A percentile compares a stretch with the other conserved stretches of the same genome.
Conservation (phyloP, 1,140 invertebrate genomes). For the Penaeus indicus region DNA sequence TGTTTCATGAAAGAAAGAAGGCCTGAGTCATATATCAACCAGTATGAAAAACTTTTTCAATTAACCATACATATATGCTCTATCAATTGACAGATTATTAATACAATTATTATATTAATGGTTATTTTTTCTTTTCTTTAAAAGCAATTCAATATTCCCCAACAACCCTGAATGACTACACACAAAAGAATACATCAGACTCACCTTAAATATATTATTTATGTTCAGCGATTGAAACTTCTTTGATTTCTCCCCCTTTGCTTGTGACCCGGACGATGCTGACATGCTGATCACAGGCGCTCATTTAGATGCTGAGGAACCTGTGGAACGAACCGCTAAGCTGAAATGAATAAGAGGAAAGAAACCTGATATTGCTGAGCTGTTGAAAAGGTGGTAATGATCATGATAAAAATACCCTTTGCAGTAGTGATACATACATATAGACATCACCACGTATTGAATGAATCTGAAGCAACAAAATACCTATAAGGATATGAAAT, state of each 20-base stretch:
- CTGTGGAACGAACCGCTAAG: conserved; percentile 83
- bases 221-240: conserved; percentile 97
- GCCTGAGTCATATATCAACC: too few relatives aligned
- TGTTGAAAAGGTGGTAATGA: not conserved
- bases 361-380: conserved; percentile 73
- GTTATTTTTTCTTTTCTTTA: too few relatives aligned
- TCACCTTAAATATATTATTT: conserved; percentile 94
- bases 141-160: too few relatives aligned
- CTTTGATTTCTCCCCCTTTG: conserved; percentile 94
- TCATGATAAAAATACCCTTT: too few relatives aligned
- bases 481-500: too few relatives aligned
- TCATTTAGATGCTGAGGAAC: conserved; percentile 83
- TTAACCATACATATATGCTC: too few relatives aligned
- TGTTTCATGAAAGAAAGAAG: not conserved
- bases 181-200: conserved; percentile 69
- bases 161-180: too few relatives aligned
- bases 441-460: too few relatives aligned
- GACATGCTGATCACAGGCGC: conserved; percentile 89
- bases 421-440: too few relatives aligned
- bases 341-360: conserved; percentile 71
- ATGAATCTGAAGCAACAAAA: too few relatives aligned
- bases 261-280: conserved; percentile 84
- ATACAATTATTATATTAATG: too few relatives aligned
- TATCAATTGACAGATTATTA: too few relatives aligned
- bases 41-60: not conserved